Evolutionary conservation across 1,140 invertebrate species (phyloP).

Genomic region (Drosophila bipectinata): DNA sequence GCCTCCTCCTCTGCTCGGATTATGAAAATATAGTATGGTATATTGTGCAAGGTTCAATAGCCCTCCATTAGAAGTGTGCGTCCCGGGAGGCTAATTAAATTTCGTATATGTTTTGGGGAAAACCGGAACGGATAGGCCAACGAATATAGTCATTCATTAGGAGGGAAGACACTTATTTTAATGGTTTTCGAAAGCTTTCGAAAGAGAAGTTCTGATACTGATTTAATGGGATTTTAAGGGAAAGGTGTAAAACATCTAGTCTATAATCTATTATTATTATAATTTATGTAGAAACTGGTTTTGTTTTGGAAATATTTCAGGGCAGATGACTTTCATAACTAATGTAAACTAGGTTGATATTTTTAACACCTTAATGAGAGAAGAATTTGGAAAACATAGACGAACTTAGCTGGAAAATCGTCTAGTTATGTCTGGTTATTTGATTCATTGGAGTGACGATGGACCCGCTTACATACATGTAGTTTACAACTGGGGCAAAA

Average conservation of each 20-base stretch:
- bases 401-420: conserved; percentile 10
- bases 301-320: neutral
- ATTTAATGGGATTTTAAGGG: neutral
- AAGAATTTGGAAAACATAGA: neutral
- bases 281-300: neutral
- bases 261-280: neutral
- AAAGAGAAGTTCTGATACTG: neutral
- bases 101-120: conserved; percentile 30
- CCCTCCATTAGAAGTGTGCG: conserved; percentile 52
- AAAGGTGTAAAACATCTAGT: neutral
- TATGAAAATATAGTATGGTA: conserved; percentile 54
- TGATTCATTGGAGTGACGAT: conserved; percentile 7
- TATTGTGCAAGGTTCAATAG: conserved; percentile 79
- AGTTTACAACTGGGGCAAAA: conserved; percentile 28
- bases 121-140: conserved; percentile 18
- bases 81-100: conserved; percentile 32
- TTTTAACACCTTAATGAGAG: too few species aligned
- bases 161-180: conserved; percentile 27
- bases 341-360: too few species aligned
- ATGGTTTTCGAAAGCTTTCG: conserved; percentile 15
- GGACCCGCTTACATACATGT: conserved; percentile 23
- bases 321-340: too few species aligned
- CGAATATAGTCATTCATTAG: conserved; percentile 36
- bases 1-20: conserved; percentile 30
- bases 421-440: conserved; percentile 24